phyloP scores from a whole-genome alignment of 2,888 invertebrate genomes.

The Hydraecia micacea region DNA sequence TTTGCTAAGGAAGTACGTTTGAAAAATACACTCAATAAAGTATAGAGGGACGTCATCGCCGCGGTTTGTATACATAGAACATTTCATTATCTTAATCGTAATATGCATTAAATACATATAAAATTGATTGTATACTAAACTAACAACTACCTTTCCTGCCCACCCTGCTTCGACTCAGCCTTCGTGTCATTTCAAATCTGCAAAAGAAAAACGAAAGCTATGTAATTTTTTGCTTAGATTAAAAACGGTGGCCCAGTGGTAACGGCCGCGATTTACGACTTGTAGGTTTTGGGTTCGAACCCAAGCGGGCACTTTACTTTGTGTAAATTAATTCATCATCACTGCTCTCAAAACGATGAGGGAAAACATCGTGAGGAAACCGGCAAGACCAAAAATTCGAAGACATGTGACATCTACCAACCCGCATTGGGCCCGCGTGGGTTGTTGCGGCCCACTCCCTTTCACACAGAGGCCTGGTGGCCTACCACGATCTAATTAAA shows the following conservation, averaged over 20 bases:
- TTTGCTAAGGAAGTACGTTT: constrained; percentile 19
- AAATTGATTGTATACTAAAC: constrained; percentile 50
- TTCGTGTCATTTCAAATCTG: constrained; percentile 66
- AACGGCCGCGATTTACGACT: too few relatives aligned
- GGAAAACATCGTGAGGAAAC: neutral
- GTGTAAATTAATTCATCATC: too few relatives aligned
- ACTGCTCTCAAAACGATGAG: too few relatives aligned
- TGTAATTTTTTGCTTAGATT: neutral
- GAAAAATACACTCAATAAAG: constrained; percentile 43
- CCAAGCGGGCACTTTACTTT: too few relatives aligned
- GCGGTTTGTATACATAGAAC: constrained; percentile 43
- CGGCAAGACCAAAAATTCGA: neutral
- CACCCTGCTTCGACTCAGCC: constrained; percentile 61
- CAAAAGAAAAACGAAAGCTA: constrained; percentile 5
- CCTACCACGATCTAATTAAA: too few relatives aligned
- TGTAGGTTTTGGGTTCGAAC: too few relatives aligned
- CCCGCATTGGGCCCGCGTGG: neutral
- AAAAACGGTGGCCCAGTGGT: neutral
- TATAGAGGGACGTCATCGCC: constrained; percentile 5
- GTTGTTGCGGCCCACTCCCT: too few relatives aligned
- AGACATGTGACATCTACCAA: neutral
- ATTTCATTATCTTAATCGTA: constrained; percentile 34
- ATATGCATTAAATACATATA: constrained; percentile 68
- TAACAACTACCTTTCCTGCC: constrained; percentile 46
- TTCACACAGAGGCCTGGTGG: too few relatives aligned